Evolutionary conservation across 2,888 invertebrate species (phyloP), one percentile per base, ranked within the genome.

Genomic region (Metellina segmentata): DNA sequence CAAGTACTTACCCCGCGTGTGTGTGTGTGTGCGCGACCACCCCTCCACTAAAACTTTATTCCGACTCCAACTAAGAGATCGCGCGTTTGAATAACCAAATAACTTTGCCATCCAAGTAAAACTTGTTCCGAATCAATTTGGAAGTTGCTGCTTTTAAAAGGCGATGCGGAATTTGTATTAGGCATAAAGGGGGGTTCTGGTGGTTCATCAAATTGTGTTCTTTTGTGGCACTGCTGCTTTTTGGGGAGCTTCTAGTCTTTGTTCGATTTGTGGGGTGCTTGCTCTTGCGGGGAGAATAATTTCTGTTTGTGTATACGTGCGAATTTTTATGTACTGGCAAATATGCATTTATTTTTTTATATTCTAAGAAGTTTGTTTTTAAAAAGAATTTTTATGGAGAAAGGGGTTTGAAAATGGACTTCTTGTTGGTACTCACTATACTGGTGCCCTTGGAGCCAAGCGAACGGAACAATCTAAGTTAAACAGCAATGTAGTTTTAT

Each of bases 41-140:
- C 71, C 48, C 79, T 79, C 75, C 77, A 70, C 86, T 86, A 90
- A 89, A 91, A 91, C 81, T 91, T 91, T 91, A 86, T 86, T 91
- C 70, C 71, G 77, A 85, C 86, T 86, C 74, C 52, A 53, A 19
- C 81, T 69, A 85, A 85, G 49, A 81, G 74, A 81, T 88, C 88
- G 81, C 75, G 81, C 88, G 74, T 88, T 75, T 49, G 88, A 88
- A 75, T 88, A 88, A 88, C 77, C 61, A 69, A 85, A 85, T 85
- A 86, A 87, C 51, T 87, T 82, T 86, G 79, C 20, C 16, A 13
- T 53, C 48, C 53, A 83, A 74, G 51, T 85, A 85, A 79, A 77
- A 81, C 81, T 88, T 81, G 61, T 61, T 53, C 88, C 69, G 69
- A 88, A 88, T 81, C 81, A 81, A 88, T 88, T 88, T 88, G 61